A percentile compares a stretch with the other conserved stretches of the same genome.
These are phyloP conservation scores for Cnemophilus loriae DNA, from an alignment of 2,113 vertebrate species.

Conservation along the genomic window DNA sequence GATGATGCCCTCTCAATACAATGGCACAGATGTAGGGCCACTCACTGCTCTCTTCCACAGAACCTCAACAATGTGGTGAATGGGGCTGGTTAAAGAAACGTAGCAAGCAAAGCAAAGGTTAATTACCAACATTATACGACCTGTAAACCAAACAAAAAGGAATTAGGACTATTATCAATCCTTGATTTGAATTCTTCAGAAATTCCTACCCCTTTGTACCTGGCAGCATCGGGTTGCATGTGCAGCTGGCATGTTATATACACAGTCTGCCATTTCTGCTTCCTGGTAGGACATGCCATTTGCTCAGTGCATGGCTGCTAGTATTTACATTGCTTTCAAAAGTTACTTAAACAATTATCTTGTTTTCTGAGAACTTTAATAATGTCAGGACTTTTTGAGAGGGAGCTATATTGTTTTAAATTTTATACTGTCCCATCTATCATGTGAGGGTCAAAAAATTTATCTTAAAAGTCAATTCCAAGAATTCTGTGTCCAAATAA, in stretches of 20 bases:
- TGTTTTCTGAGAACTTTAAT: neutral
- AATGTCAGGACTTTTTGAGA: neutral
- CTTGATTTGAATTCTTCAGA: neutral
- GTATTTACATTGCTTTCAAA: neutral
- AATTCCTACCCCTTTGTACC: neutral
- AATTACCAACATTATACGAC: neutral
- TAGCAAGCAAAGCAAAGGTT: neutral
- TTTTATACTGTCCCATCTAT: neutral
- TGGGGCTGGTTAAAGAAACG: neutral
- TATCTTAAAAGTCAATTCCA: neutral
- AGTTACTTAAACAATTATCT: neutral
- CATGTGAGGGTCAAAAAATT: neutral
- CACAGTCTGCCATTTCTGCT: neutral
- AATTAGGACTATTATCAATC: neutral
- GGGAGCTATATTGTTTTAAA: rapidly evolving
- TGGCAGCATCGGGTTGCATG: rapidly evolving
- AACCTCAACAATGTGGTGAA: neutral
- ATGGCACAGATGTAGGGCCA: neutral
- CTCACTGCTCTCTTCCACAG: neutral
- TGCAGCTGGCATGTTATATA: neutral
- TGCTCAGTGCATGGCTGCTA: neutral
- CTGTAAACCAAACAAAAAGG: neutral
- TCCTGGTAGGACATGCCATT: neutral
- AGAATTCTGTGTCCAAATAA: neutral
- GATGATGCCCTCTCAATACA: neutral